Base-by-base conservation (phyloP, 2,888 invertebrate species). In the Acrobasis suavella region DNA sequence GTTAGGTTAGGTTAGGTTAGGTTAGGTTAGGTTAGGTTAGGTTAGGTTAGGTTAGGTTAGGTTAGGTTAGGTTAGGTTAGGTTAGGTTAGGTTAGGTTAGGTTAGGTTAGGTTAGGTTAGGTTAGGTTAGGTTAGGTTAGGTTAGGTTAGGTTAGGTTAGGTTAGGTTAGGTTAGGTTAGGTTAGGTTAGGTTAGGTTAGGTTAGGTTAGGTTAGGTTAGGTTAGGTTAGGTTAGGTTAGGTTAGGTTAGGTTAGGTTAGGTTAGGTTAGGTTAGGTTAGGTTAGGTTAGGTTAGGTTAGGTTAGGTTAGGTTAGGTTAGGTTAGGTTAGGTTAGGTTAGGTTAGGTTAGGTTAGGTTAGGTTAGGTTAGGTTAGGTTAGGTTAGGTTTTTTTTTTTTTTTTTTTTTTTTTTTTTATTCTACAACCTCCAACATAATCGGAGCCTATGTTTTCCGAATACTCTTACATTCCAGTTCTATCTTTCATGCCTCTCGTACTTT, bases 201-300 rank as follows among this genome's bases (percentile, higher is more conserved):
- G 62, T 64, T 62, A 60, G 50, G 60, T 61, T 42, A 64, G 38
- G 67, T 63, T 67, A 63, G 64, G 62, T 64, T 60, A 64, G 65
- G 66, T 63, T 66, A 68, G 68, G 68, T 65, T 66, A 62, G 65
- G 68, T 64, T 64, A 63, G 64, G 65, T 67, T 60, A 60, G 67
- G 67, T 68, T 65, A 68, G 67, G 67, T 66, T 64, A 67, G 67
- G 67, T 64, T 64, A 67, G 65, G 67, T 68, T 66, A 65, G 65
- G 65, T 66, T 66, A 65, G 65, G 67, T 66, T 66, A 67, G 67
- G 62, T 62, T 62, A 60, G 64, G 64, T 60, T 62, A 64, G 65
- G 65, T 60, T 65, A 62, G 65, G 62, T 60, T 60, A 62, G 62
- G 67, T 68, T 67, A 67, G 67, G 67, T 65, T 65, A 67, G 67